Evolutionary conservation across 1,140 invertebrate genomes (phyloP).

Genomic region (Drosophila nigromelanica): DNA sequence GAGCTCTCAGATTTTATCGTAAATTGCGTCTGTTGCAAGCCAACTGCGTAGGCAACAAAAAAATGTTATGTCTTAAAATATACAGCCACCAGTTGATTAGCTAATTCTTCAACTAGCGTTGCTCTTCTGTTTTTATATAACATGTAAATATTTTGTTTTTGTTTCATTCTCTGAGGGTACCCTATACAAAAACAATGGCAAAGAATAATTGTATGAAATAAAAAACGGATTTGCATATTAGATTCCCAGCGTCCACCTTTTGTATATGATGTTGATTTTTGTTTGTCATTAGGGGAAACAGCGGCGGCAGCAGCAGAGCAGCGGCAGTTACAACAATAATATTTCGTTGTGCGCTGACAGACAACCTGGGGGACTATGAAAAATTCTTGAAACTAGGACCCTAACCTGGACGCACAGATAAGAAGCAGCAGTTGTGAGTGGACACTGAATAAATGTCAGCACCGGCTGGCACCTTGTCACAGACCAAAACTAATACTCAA

Average conservation of each 20-base stretch:
- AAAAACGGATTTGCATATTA: constrained; percentile 83
- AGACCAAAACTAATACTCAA: constrained; percentile 74
- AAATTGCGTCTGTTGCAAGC: background rate
- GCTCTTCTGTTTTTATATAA: constrained; percentile 5
- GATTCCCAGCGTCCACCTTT: constrained; percentile 68
- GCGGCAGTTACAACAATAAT: constrained; percentile 46
- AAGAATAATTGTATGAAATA: constrained; percentile 82
- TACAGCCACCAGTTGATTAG: constrained; percentile 52
- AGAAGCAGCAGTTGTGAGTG: constrained; percentile 43
- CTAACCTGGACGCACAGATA: constrained; percentile 45
- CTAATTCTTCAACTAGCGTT: constrained; percentile 28
- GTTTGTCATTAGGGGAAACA: constrained; percentile 62
- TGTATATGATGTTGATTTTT: constrained; percentile 71
- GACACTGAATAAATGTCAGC: constrained; percentile 70
- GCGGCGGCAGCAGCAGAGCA: background rate
- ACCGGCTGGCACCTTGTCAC: constrained; percentile 59
- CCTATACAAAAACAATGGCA: constrained; percentile 60
- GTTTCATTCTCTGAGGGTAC: constrained; percentile 24
- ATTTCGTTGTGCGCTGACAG: constrained; percentile 66
- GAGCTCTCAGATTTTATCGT: background rate
- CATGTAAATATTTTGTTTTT: constrained; percentile 32
- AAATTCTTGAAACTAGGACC: constrained; percentile 19
- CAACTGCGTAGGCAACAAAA: background rate
- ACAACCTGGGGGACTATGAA: constrained; percentile 55
- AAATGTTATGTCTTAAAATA: background rate